A percentile compares a stretch with the other conserved stretches of the same genome.
Evolutionary conservation across 2,888 invertebrate species (phyloP).

Genomic region (Lasioglossum malachurum): DNA sequence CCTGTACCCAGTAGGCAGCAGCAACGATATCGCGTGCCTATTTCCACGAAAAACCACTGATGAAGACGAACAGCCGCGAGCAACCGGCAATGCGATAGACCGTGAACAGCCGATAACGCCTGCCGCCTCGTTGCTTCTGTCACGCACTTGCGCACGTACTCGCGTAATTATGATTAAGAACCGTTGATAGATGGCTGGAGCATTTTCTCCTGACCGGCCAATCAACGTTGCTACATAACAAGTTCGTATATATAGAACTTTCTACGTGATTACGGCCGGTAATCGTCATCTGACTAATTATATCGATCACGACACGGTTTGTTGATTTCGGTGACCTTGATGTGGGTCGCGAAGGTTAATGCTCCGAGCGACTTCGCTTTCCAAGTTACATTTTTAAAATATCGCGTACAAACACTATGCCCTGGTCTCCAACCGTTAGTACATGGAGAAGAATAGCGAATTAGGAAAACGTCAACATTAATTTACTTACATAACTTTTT

Average conservation of each 20-base stretch:
- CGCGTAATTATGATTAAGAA: slow-evolving; percentile 55
- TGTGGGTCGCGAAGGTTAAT: too few species aligned
- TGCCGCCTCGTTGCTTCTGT: slow-evolving; percentile 56
- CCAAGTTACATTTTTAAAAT: too few species aligned
- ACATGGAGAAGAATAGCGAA: too few species aligned
- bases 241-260: background rate
- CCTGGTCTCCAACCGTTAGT: too few species aligned
- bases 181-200: slow-evolving; percentile 1
- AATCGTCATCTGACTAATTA: too few species aligned
- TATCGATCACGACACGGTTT: too few species aligned
- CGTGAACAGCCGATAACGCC: slow-evolving; percentile 76
- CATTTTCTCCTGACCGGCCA: background rate
- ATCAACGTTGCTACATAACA: background rate
- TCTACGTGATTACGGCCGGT: too few species aligned
- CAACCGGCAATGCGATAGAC: slow-evolving; percentile 74
- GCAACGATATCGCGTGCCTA: slow-evolving; percentile 48
- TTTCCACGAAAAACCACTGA: slow-evolving; percentile 68
- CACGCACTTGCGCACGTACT: slow-evolving; percentile 42
- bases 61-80: slow-evolving; percentile 70
- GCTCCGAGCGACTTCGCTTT: too few species aligned
- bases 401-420: too few species aligned
- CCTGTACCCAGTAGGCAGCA: background rate
- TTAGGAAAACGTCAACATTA: too few species aligned
- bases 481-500: too few species aligned
- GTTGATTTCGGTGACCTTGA: too few species aligned